These are phyloP conservation scores for Heliconius hewitsoni DNA, from an alignment of 1,140 invertebrate genomes.

Conservation along the genomic window DNA sequence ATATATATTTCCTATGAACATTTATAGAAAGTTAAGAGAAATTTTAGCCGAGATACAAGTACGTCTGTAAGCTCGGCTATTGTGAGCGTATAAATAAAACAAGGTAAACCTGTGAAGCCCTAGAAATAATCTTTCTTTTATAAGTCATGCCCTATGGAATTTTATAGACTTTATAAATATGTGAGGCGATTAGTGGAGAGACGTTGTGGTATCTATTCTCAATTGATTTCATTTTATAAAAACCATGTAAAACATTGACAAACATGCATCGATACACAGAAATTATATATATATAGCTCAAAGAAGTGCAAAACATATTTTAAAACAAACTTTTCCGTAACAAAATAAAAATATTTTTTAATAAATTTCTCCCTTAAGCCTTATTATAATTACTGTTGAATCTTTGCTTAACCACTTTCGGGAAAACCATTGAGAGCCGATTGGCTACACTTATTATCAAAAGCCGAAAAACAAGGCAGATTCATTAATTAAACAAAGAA, in stretches of 20 bases:
- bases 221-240: too few species aligned
- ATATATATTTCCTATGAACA: too few species aligned
- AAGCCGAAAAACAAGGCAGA: constrained; percentile 48
- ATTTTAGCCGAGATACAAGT: background rate
- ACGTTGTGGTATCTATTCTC: too few species aligned
- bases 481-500: constrained; percentile 61
- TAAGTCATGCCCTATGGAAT: background rate
- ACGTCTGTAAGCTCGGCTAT: background rate
- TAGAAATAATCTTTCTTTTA: constrained; percentile 28
- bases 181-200: too few species aligned
- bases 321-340: background rate
- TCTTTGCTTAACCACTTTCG: constrained; percentile 13
- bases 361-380: constrained; percentile 14
- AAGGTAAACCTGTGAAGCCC: constrained; percentile 38
- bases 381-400: constrained; percentile 27
- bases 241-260: too few species aligned
- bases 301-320: background rate
- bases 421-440: constrained; percentile 30
- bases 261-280: too few species aligned
- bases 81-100: constrained; percentile 34
- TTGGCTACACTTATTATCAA: constrained; percentile 36
- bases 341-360: background rate
- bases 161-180: background rate
- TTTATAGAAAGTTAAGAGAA: too few species aligned
- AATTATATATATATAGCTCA: too few species aligned